Percentiles rank a stretch among this genome's conserved stretches.
phyloP scores from a whole-genome alignment of 2,888 invertebrate species.

The Idaea biselata region DNA sequence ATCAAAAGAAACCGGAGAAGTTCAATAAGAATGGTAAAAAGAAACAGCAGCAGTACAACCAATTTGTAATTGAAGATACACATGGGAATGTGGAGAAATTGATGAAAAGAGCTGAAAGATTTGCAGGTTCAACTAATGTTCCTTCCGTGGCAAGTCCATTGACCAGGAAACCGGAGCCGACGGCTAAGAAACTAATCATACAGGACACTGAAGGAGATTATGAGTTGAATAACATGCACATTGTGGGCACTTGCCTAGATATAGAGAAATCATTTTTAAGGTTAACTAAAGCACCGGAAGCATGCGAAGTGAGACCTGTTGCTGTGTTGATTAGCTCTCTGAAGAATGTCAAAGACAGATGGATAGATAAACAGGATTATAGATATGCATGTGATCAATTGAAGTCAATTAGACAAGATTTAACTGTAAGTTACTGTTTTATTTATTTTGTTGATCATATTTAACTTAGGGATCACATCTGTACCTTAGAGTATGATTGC shows the following conservation, averaged over 20 bases:
- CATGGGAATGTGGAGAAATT: constrained; percentile 89
- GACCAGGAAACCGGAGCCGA: constrained; percentile 53
- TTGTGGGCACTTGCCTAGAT: constrained; percentile 96
- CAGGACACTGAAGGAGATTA: constrained; percentile 86
- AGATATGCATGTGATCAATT: constrained; percentile 98
- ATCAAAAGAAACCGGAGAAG: constrained; percentile 67
- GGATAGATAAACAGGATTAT: constrained; percentile 95
- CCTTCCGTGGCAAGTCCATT: constrained; percentile 73
- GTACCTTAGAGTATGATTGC: no score
- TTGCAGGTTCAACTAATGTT: constrained; percentile 77
- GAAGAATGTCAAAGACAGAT: constrained; percentile 93
- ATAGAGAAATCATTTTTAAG: constrained; percentile 98
- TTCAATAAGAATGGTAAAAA: constrained; percentile 77
- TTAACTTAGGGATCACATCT: no score
- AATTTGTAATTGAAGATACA: constrained; percentile 83
- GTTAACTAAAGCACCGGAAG: constrained; percentile 96
- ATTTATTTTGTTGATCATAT: no score
- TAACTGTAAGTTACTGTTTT: constrained; percentile 86
- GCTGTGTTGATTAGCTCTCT: constrained; percentile 91
- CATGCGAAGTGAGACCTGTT: constrained; percentile 94
- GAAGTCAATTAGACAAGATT: constrained; percentile 98
- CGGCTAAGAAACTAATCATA: constrained; percentile 57
- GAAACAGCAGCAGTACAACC: constrained; percentile 79
- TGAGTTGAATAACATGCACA: constrained; percentile 92
- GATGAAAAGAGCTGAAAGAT: constrained; percentile 94